phyloP scores from a whole-genome alignment of 2,113 vertebrate genomes.

The Paramisgurnus dabryanus region DNA sequence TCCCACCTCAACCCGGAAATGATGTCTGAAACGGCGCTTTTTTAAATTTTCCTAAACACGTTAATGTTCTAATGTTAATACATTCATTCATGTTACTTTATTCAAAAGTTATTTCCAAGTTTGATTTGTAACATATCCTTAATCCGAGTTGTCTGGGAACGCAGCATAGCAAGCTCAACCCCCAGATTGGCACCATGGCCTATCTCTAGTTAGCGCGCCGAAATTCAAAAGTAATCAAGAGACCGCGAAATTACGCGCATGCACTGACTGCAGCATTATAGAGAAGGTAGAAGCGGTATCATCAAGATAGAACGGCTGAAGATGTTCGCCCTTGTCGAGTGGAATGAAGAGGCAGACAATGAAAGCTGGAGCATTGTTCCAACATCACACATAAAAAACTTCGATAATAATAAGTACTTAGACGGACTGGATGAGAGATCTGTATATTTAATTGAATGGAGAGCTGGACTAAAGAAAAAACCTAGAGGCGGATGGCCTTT shows the following conservation, averaged over 20 bases:
- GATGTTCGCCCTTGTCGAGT: conserved; percentile 1
- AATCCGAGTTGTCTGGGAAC: no score
- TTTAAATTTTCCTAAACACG: no score
- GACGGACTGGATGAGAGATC: neutral
- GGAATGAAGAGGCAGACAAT: neutral
- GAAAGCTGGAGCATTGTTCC: conserved; percentile 11
- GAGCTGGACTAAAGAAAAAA: neutral
- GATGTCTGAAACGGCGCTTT: no score
- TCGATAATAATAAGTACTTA: neutral
- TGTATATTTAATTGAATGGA: conserved; percentile 2
- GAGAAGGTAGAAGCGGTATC: no score
- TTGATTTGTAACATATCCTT: no score
- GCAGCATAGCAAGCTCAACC: neutral
- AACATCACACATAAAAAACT: neutral
- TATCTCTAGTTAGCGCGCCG: neutral
- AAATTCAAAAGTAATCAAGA: neutral
- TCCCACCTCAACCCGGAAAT: no score
- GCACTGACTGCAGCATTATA: no score
- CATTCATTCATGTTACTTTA: no score
- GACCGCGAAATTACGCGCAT: neutral
- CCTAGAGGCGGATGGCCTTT: conserved; percentile 6
- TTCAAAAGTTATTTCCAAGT: no score
- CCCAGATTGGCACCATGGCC: neutral
- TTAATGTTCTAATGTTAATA: no score
- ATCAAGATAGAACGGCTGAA: neutral